phyloP scores from a whole-genome alignment of 1,140 invertebrate genomes.

The Archegozetes longisetosus region DNA sequence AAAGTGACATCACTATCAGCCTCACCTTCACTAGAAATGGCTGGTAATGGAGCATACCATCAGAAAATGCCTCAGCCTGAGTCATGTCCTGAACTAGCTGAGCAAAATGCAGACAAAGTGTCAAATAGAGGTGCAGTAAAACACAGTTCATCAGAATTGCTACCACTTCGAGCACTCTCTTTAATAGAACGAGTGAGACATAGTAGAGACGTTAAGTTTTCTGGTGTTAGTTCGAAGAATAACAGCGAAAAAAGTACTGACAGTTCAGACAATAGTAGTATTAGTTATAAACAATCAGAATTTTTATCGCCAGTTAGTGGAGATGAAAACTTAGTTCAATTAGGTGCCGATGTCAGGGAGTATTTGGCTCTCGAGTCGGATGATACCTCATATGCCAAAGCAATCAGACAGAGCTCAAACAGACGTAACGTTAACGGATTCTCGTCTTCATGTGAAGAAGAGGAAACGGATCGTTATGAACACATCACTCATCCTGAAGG shows the following conservation, averaged over 20 bases:
- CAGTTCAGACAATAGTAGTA: background rate
- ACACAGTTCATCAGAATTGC: background rate
- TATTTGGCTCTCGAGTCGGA: slow-evolving; percentile 17
- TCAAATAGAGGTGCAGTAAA: background rate
- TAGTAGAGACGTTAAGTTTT: background rate
- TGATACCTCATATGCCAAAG: slow-evolving; percentile 22
- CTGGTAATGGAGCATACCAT: background rate
- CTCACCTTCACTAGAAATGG: background rate
- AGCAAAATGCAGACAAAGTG: background rate
- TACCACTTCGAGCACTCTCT: background rate
- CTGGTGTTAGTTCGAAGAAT: background rate
- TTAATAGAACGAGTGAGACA: background rate
- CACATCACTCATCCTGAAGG: slow-evolving; percentile 3
- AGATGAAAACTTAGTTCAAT: background rate
- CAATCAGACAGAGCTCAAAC: slow-evolving; percentile 17
- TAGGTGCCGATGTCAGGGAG: background rate
- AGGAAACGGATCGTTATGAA: slow-evolving; percentile 11
- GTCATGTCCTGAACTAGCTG: background rate
- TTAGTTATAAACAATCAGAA: background rate
- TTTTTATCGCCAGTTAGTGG: background rate
- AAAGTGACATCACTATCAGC: background rate
- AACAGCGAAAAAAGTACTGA: background rate
- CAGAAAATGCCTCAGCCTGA: background rate
- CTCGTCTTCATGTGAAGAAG: slow-evolving; percentile 21
- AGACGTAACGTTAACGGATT: slow-evolving; percentile 14